Evolutionary conservation across 1,140 invertebrate genomes (phyloP).

Genomic region (Cyphomyrmex costatus): DNA sequence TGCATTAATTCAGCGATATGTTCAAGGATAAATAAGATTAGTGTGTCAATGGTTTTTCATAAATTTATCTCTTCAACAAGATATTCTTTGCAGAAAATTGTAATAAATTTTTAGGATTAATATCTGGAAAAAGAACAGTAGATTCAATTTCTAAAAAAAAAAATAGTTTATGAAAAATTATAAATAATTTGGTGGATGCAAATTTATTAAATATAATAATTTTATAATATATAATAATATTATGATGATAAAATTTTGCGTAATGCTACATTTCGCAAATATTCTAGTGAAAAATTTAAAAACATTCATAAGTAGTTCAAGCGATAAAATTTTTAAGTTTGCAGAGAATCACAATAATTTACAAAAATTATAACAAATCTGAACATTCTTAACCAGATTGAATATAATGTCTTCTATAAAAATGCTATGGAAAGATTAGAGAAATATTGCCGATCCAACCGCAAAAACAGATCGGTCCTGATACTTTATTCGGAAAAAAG

Average conservation of each 20-base stretch:
- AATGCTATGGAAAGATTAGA: neutral
- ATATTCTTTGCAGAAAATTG: neutral
- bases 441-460: neutral
- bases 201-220: neutral
- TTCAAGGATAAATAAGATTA: neutral
- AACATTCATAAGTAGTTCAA: neutral
- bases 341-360: neutral
- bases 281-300: neutral
- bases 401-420: constrained; percentile 3
- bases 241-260: neutral
- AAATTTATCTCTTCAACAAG: neutral
- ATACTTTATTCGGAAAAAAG: constrained; percentile 36
- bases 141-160: neutral
- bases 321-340: neutral
- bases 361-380: neutral
- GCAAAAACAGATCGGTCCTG: neutral
- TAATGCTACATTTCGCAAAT: neutral
- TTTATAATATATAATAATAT: neutral
- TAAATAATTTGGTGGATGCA: neutral
- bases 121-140: neutral
- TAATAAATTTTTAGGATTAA: neutral
- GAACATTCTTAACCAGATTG: neutral
- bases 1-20: neutral
- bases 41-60: neutral
- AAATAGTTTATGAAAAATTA: neutral